Evolutionary conservation across 2,113 vertebrate genomes (phyloP).

Genomic region (Romanogobio albipinnatus): DNA sequence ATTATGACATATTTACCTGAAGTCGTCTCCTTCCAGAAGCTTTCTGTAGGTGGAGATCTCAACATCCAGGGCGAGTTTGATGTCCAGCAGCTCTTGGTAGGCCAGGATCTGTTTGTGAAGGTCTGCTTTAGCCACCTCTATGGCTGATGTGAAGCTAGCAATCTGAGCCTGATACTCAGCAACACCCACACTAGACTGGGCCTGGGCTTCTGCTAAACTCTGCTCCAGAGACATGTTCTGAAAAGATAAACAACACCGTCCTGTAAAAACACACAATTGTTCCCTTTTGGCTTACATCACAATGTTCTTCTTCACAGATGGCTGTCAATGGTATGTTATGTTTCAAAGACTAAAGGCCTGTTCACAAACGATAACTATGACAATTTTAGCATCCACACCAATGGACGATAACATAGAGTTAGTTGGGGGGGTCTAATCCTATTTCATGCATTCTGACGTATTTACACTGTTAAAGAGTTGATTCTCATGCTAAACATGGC

Average conservation of each 20-base stretch:
- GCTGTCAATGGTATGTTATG: not conserved
- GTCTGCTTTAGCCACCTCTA: slow-evolving; percentile 66
- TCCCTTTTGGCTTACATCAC: not conserved
- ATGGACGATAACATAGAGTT: not conserved
- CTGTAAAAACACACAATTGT: not conserved
- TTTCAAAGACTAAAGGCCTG: not conserved
- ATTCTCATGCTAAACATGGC: too few species aligned
- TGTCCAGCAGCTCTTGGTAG: slow-evolving; percentile 70
- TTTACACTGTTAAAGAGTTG: too few species aligned
- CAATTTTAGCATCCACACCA: not conserved
- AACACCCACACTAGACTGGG: slow-evolving; percentile 65
- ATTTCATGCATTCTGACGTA: too few species aligned
- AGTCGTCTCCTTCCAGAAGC: slow-evolving; percentile 68
- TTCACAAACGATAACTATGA: not conserved
- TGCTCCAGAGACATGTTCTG: slow-evolving; percentile 67
- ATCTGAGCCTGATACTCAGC: slow-evolving; percentile 68
- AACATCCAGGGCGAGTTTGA: slow-evolving; percentile 70
- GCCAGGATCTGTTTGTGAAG: slow-evolving; percentile 70
- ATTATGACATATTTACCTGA: slow-evolving; percentile 62
- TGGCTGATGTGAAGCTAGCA: slow-evolving; percentile 64
- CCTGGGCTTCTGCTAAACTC: slow-evolving; percentile 64
- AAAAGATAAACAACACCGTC: not conserved
- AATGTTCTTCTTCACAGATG: not conserved
- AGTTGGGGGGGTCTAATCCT: too few species aligned
- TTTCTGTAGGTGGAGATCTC: slow-evolving; percentile 71